phyloP scores from a whole-genome alignment of 2,113 vertebrate genomes.

The Mesoclemmys tuberculata region DNA sequence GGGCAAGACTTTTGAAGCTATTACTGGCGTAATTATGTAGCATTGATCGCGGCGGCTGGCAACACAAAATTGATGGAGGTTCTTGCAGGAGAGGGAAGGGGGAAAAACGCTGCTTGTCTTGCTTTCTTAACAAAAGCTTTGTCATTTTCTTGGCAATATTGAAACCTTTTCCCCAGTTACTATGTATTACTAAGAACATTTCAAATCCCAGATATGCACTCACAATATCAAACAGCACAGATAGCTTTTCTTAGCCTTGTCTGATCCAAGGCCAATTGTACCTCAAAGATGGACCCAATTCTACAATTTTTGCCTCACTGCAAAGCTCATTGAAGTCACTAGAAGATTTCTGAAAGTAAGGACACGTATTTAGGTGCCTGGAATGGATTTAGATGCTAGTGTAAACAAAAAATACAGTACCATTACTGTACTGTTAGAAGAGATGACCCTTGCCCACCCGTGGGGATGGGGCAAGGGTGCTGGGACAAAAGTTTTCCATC shows the following conservation, averaged over 20 bases:
- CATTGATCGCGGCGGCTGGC: background rate
- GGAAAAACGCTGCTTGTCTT: background rate
- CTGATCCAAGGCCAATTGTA: background rate
- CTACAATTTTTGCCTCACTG: background rate
- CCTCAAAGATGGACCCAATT: background rate
- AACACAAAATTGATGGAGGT: background rate
- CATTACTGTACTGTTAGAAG: no score
- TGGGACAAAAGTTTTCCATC: background rate
- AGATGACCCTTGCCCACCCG: slow-evolving; percentile 22
- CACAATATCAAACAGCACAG: background rate
- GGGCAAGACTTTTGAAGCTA: background rate
- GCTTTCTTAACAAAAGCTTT: background rate
- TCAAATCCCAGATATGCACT: rapidly evolving
- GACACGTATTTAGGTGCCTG: background rate
- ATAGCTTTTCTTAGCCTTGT: rapidly evolving
- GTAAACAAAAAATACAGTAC: slow-evolving; percentile 30
- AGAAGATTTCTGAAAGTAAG: background rate
- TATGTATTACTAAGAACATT: background rate
- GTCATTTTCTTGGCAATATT: background rate
- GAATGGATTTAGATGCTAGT: background rate
- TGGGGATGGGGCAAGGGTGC: background rate
- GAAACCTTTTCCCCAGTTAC: background rate
- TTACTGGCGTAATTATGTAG: background rate
- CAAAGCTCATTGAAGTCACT: background rate
- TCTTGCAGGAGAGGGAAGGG: background rate